Evolutionary conservation across 2,888 invertebrate species (phyloP), one percentile per base, ranked within the genome.

Genomic region (Polymixis lichenea): DNA sequence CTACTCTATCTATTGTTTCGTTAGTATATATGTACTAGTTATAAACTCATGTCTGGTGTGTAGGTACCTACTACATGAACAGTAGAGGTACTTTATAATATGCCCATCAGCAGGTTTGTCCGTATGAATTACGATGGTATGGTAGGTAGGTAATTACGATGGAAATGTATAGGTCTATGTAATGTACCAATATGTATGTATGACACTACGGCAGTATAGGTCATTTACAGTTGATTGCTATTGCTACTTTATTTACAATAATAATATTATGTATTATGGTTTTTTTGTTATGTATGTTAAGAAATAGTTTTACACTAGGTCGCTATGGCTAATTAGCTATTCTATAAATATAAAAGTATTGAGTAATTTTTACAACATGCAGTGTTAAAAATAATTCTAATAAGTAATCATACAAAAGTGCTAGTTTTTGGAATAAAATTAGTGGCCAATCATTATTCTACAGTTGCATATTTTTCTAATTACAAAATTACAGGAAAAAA

Each of bases 361-460:
- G 15, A 62, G 17, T 61, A 51, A 25, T 51, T 76, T 32, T 25
- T 56, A 56, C 51, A 77, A 55, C 80, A 80, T 80, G 80, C 80
- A 68, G 78, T 76, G 79, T 55, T 58, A 64, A 82, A 61, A 77
- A 68, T 64, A 55, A 76, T 75, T 82, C 83, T 80, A 77, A 61
- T n/a, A 49, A 61, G 25, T 68, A 64, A 17, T 9, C n/a, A n/a
- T 61, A 56, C 67, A 32, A 78, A 69, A 66, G 85, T 80, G 85
- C 76, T 62, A 38, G 72, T 75, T 69, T 74, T 72, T 74, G 5
- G 61, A 61, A 72, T 55, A 19, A 43, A 65, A 80, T 66, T 9
- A n/a, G 43, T 80, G 55, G 67, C 62, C 62, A 67, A 72, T 80
- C n/a, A 68, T 51, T 79, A 68, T 19, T 72, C 80, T 75, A 84